Percentiles rank a stretch among this genome's conserved stretches.
Conservation (phyloP, 1,140 invertebrate species). For the Eriocheir sinensis region DNA sequence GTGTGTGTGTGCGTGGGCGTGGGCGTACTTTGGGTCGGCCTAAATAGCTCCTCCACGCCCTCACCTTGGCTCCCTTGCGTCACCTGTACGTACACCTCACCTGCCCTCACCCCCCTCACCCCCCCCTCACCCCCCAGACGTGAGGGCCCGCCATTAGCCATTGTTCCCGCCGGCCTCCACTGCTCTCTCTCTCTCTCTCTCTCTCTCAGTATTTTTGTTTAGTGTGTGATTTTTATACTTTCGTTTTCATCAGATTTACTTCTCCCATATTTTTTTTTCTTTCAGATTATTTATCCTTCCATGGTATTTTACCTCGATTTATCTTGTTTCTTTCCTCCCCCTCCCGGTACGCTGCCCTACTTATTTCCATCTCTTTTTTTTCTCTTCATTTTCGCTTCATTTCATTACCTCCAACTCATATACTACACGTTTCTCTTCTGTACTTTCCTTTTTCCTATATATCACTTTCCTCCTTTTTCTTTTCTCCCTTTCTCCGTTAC, state of each 20-base stretch:
- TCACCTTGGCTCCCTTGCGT: constrained; percentile 20
- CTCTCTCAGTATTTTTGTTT: neutral
- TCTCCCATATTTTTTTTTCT: neutral
- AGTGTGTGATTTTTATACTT: neutral
- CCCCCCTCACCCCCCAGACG: neutral
- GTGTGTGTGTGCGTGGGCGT: neutral
- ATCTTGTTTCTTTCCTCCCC: neutral
- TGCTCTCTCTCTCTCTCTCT: neutral
- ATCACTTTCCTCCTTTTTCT: neutral
- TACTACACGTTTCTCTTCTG: too few species aligned
- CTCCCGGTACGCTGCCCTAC: neutral
- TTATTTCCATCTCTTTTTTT: neutral
- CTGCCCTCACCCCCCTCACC: too few species aligned
- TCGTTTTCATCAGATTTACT: neutral
- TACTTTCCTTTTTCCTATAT: neutral
- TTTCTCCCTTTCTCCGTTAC: neutral
- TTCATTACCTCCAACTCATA: neutral
- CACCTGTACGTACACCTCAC: neutral
- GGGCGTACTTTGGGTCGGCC: neutral
- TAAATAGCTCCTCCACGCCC: neutral
- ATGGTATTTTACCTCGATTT: neutral
- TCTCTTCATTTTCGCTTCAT: neutral
- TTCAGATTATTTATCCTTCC: neutral
- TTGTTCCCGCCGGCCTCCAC: neutral
- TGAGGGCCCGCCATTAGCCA: neutral